Conservation (phyloP, 2,113 vertebrate genomes). For the Pelobates fuscus region DNA sequence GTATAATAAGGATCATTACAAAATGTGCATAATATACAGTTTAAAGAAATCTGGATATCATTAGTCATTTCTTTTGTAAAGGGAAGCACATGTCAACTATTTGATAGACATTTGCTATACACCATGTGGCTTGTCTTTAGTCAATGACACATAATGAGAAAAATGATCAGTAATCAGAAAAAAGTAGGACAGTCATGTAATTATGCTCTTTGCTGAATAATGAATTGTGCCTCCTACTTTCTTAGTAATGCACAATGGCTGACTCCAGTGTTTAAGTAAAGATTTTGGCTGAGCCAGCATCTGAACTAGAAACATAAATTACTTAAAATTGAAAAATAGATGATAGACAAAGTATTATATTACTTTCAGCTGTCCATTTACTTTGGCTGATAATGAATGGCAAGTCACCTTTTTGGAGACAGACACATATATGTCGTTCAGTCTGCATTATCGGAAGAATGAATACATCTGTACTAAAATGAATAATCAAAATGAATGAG, state of each 20-base stretch:
- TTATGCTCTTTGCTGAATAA: background rate
- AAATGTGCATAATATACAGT: too few species aligned
- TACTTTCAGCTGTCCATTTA: constrained; percentile 18
- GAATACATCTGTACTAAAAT: background rate
- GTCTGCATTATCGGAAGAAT: constrained; percentile 26
- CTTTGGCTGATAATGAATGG: constrained; percentile 16
- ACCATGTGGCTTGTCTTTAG: background rate
- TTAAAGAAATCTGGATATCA: too few species aligned
- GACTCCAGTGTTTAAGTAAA: background rate
- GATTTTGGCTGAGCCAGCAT: constrained; percentile 1
- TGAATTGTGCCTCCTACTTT: background rate
- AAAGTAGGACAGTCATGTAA: constrained; percentile 5
- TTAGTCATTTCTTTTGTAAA: too few species aligned
- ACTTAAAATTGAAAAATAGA: constrained; percentile 1
- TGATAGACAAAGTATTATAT: constrained; percentile 26
- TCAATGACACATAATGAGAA: background rate
- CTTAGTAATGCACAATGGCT: constrained; percentile 2
- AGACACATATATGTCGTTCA: constrained; percentile 24
- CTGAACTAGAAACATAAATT: constrained; percentile 2
- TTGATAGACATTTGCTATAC: background rate
- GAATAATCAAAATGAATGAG: constrained; percentile 8
- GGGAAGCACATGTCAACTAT: too few species aligned
- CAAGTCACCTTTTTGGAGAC: constrained; percentile 21
- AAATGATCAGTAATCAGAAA: background rate
- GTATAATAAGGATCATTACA: too few species aligned